Conservation (phyloP, 2,888 invertebrate species). For the Thecophora atra region DNA sequence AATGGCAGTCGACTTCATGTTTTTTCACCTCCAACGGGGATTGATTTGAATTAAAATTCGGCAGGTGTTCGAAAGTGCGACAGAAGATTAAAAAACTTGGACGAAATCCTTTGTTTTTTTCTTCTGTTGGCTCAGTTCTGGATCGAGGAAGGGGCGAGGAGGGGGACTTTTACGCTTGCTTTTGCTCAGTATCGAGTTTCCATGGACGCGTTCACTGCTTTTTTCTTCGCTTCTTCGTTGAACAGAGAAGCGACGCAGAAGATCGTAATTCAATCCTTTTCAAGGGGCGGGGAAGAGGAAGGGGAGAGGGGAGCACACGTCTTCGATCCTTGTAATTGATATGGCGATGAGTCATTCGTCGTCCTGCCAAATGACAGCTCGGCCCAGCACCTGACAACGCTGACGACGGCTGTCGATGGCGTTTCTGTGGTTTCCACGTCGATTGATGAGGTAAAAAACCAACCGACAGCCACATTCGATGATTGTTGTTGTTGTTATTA, state of each 20-base stretch:
- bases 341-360: not conserved
- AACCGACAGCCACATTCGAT: not conserved
- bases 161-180: too few relatives aligned
- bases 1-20: not conserved
- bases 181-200: not conserved
- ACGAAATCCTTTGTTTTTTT: not conserved
- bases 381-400: slow-evolving; percentile 33
- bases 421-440: slow-evolving; percentile 27
- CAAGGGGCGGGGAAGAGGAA: slow-evolving; percentile 12
- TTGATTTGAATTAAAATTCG: not conserved
- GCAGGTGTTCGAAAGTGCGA: not conserved
- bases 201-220: too few relatives aligned
- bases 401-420: slow-evolving; percentile 20
- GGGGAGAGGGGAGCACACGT: not conserved
- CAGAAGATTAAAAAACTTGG: not conserved
- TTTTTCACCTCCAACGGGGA: not conserved
- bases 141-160: not conserved
- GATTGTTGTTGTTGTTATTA: not conserved
- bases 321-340: slow-evolving; percentile 15
- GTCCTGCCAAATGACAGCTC: slow-evolving; percentile 22
- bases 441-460: not conserved
- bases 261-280: slow-evolving; percentile 24
- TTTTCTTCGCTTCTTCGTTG: not conserved
- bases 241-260: not conserved
- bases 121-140: not conserved